phyloP scores from a whole-genome alignment of 35 echinoderm and acorn worm species.

The Patiria miniata region DNA sequence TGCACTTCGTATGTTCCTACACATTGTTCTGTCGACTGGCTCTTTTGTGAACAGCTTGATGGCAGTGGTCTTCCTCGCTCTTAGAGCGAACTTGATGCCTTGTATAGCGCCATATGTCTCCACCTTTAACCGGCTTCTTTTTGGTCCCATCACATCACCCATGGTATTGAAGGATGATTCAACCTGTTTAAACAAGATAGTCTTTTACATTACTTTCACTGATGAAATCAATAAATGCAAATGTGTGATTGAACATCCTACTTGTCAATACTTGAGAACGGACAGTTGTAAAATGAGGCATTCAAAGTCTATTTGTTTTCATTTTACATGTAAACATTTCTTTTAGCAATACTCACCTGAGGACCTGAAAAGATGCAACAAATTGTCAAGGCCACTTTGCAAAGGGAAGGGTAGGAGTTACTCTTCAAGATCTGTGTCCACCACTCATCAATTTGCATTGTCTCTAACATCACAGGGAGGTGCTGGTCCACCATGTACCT shows the following conservation, averaged over 20 bases:
- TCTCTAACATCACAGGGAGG: not conserved
- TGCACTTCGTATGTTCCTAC: not conserved
- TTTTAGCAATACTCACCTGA: constrained; percentile 1
- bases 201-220: not conserved
- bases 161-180: constrained; percentile 2
- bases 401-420: not conserved
- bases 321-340: not conserved
- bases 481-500: constrained; percentile 1
- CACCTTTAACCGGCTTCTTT: not conserved
- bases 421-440: not conserved
- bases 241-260: too few species aligned
- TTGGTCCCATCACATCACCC: not conserved
- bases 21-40: not conserved
- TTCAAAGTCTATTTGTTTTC: not conserved
- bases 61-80: not conserved
- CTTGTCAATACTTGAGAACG: too few species aligned
- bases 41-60: not conserved
- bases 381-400: not conserved
- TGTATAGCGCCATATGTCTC: not conserved
- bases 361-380: not conserved
- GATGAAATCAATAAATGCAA: not conserved
- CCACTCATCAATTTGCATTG: not conserved
- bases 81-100: not conserved
- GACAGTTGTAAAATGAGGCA: not conserved
- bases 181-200: not conserved